Conservation (phyloP, 2,113 vertebrate genomes). For the Andinoacara biseriatus region DNA sequence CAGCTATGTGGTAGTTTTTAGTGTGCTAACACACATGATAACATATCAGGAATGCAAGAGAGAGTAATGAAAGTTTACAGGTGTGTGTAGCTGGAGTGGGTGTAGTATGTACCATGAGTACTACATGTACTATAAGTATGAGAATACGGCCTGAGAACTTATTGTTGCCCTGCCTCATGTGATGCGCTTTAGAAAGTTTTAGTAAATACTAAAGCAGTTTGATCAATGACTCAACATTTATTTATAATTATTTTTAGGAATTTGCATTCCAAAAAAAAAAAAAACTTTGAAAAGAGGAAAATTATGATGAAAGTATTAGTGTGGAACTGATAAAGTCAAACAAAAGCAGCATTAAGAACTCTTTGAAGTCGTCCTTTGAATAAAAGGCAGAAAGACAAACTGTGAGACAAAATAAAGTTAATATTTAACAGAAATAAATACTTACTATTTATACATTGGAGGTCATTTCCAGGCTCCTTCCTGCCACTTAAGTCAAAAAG, state of each 20-base stretch:
- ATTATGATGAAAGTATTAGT: no score
- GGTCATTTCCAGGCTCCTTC: not conserved
- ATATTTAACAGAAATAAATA: not conserved
- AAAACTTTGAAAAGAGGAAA: no score
- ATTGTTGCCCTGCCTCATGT: no score
- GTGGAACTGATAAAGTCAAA: not conserved
- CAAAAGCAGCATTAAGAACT: not conserved
- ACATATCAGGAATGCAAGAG: not conserved
- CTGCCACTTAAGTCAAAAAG: not conserved
- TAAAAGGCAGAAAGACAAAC: no score
- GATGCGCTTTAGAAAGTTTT: no score
- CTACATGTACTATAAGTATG: not conserved
- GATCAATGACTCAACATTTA: no score
- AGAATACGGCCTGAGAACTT: no score
- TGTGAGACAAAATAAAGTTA: not conserved
- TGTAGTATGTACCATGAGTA: not conserved
- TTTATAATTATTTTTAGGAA: no score
- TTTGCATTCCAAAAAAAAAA: no score
- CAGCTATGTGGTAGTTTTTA: not conserved
- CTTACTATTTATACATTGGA: not conserved
- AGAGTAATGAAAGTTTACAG: not conserved
- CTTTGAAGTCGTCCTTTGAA: not conserved
- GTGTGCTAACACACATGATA: not conserved
- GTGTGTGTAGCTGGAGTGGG: not conserved
- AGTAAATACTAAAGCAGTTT: no score